Evolutionary conservation across 2,113 vertebrate genomes (phyloP).

Genomic region (Gobio gobio): DNA sequence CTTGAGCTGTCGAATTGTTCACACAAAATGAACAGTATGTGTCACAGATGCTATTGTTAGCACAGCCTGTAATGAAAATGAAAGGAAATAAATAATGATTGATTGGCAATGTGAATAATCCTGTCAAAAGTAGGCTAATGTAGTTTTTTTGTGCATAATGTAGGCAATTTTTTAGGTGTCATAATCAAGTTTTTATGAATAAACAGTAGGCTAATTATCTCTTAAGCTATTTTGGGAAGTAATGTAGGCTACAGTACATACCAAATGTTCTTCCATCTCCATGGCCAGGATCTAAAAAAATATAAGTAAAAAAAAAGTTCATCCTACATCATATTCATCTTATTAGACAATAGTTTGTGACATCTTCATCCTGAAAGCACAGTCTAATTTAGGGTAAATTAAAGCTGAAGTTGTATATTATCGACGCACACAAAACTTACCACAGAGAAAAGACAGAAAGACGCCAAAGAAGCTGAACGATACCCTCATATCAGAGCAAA

Average conservation of each 20-base stretch:
- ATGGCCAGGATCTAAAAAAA: conserved; percentile 59
- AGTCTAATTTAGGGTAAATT: background rate
- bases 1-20: fast-evolving
- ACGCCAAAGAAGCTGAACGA: conserved; percentile 73
- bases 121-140: background rate
- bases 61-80: background rate
- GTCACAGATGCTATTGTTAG: background rate
- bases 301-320: background rate
- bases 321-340: background rate
- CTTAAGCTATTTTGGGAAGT: background rate
- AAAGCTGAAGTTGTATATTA: conserved; percentile 46
- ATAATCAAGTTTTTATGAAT: background rate
- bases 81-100: background rate
- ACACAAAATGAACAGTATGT: conserved; percentile 9
- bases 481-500: conserved; percentile 80
- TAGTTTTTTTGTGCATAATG: background rate
- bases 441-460: conserved; percentile 72
- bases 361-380: background rate
- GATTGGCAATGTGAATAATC: background rate
- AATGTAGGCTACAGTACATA: conserved; percentile 42
- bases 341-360: background rate
- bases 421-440: conserved; percentile 73
- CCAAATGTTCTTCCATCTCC: conserved; percentile 40
- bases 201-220: background rate
- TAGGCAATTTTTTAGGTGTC: background rate